phyloP scores from a whole-genome alignment of 1,140 invertebrate species.

The Scaptomyza graminum region DNA sequence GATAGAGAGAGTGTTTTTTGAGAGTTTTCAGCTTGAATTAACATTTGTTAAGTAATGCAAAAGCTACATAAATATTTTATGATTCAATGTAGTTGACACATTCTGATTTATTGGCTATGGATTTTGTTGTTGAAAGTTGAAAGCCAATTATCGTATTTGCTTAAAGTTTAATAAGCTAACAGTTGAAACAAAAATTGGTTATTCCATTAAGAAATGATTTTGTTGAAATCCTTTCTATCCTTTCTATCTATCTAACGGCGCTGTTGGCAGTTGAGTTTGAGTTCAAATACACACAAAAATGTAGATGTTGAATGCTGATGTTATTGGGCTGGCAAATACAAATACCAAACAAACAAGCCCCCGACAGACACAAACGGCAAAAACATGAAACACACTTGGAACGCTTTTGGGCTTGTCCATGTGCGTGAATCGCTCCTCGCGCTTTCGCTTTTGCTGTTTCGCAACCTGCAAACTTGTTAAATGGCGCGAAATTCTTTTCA shows the following conservation, averaged over 20 bases:
- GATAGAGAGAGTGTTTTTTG: conserved; percentile 5
- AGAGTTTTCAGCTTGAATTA: conserved; percentile 12
- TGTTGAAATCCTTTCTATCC: too few species aligned
- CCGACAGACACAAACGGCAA: conserved; percentile 6
- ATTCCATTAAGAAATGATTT: too few species aligned
- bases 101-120: neutral
- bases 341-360: conserved; percentile 6
- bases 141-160: neutral
- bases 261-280: neutral
- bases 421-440: neutral
- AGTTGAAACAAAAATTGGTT: too few species aligned
- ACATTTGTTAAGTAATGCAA: conserved; percentile 2
- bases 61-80: conserved; percentile 21
- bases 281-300: neutral
- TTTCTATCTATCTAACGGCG: too few species aligned
- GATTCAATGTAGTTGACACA: neutral
- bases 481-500: conserved; percentile 78
- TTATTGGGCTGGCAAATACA: conserved; percentile 26
- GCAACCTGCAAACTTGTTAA: conserved; percentile 58
- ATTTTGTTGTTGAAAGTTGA: neutral
- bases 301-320: neutral
- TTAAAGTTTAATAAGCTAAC: neutral
- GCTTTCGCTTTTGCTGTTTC: neutral
- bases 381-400: conserved; percentile 22
- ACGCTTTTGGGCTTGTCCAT: conserved; percentile 33